Evolutionary conservation across 2,113 vertebrate genomes (phyloP).

Genomic region (Pelobates fuscus): DNA sequence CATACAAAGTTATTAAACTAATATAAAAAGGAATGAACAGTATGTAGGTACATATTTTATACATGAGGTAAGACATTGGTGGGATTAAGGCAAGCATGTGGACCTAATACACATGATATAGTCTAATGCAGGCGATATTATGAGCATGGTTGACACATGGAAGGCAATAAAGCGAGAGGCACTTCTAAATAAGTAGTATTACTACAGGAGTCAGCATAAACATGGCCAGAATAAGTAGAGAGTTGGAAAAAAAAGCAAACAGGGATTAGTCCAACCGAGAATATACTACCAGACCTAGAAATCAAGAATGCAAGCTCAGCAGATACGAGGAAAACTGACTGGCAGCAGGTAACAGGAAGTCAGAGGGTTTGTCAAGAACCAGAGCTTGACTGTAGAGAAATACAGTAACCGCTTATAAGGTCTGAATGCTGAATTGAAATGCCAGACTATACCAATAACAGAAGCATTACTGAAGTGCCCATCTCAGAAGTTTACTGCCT

Average conservation of each 20-base stretch:
- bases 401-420: conserved; percentile 40
- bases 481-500: not conserved
- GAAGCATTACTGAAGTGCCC: conserved; percentile 17
- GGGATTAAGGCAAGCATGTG: too few relatives aligned
- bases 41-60: too few relatives aligned
- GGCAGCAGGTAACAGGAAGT: conserved; percentile 30
- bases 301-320: conserved; percentile 13
- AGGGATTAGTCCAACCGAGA: conserved; percentile 9
- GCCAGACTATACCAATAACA: conserved; percentile 23
- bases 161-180: conserved; percentile 1
- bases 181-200: conserved; percentile 4
- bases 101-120: too few relatives aligned
- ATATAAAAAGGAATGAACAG: too few relatives aligned
- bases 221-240: conserved; percentile 1
- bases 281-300: conserved; percentile 12
- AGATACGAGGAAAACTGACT: conserved; percentile 20
- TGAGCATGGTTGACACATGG: not conserved
- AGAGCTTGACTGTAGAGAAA: conserved; percentile 27
- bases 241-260: conserved; percentile 9
- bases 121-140: too few relatives aligned
- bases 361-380: conserved; percentile 29
- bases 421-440: conserved; percentile 38
- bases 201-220: conserved; percentile 1
- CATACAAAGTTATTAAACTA: too few relatives aligned
- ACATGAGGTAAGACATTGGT: too few relatives aligned